Evolutionary conservation across 2,113 vertebrate species (phyloP), one percentile per base, ranked within the genome.

Genomic region (Psilopogon haemacephalus): DNA sequence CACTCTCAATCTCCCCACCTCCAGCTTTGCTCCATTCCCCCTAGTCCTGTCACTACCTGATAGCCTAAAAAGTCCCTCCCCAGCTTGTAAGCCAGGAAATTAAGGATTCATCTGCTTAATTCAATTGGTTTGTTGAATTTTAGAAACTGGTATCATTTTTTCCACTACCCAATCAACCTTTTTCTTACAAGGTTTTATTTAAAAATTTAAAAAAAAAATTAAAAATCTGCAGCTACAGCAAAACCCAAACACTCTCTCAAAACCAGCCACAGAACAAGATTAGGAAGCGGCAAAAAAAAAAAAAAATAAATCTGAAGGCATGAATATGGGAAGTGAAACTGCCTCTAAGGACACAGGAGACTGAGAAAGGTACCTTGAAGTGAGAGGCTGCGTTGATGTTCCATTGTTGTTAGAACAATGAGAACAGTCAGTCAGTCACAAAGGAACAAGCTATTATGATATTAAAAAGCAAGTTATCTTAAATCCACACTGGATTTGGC

Each of bases 391-490:
- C 4, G 7, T 55, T 4, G 21, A n/a, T 73, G 90, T 33, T 0
- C 40, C 73, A 52, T 67, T 94, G 83, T 44, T 84, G 35, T 80
- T 26, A 63, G 72, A 91, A 87, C 92, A 89, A 89, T 59, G 70
- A 78, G 37, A 21, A 32, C n/a, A 9, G 70, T 37, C 62, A 38
- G 33, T 24, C 55, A 28, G 26, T 27, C 38, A 68, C 60, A 70
- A 42, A 76, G 60, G 64, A 69, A 90, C 64, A 38, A 0, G 1
- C 32, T 56, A 62, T 56, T 42, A 46, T 1, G 5, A 85, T 32
- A 85, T 24, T 73, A 71, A 54, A 73, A 79, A 87, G 44, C 24
- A 85, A 91, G 76, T 38, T 7, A 50, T 33, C 42, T 70, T 40
- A 54, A 65, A 92, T 48, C 32, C 76, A 37, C 26, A 60, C 8